A percentile compares a stretch with the other conserved stretches of the same genome.
Evolutionary conservation across 2,797 vertebrate species (phyloP).

Genomic region (Urophycis tenuis): DNA sequence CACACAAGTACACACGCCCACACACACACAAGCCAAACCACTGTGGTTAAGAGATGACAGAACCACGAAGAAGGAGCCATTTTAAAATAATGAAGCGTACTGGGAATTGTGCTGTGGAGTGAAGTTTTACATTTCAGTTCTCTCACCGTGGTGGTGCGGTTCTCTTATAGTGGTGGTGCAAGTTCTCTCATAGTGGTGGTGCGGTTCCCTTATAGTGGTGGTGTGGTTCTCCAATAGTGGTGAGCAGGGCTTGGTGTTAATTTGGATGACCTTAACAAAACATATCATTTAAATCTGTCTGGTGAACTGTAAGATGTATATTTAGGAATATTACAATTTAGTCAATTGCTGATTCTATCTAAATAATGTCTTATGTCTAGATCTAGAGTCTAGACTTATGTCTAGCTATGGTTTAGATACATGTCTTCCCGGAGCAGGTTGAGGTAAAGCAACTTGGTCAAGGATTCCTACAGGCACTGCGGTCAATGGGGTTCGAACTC

Average conservation of each 20-base stretch:
- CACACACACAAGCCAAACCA: neutral
- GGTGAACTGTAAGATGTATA: neutral
- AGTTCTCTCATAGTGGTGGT: neutral
- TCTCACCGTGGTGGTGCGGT: neutral
- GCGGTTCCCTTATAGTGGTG: neutral
- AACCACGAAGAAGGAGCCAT: neutral
- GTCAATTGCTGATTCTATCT: neutral
- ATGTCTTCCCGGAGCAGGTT: neutral
- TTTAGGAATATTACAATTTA: neutral
- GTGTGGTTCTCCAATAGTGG: neutral
- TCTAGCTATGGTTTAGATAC: no score
- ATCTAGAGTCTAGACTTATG: no score
- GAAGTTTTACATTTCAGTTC: neutral
- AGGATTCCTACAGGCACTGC: neutral
- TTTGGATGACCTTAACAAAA: neutral
- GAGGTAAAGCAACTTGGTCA: neutral
- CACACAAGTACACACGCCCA: no score
- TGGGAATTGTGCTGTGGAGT: neutral
- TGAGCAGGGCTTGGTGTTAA: no score
- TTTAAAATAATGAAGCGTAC: neutral
- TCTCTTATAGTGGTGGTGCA: neutral
- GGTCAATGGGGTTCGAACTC: no score
- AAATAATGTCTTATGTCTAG: no score
- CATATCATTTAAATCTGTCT: neutral
- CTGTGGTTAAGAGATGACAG: neutral